These are phyloP conservation scores for Deroplatys truncata DNA, from an alignment of 2,888 invertebrate genomes.

Conservation along the genomic window DNA sequence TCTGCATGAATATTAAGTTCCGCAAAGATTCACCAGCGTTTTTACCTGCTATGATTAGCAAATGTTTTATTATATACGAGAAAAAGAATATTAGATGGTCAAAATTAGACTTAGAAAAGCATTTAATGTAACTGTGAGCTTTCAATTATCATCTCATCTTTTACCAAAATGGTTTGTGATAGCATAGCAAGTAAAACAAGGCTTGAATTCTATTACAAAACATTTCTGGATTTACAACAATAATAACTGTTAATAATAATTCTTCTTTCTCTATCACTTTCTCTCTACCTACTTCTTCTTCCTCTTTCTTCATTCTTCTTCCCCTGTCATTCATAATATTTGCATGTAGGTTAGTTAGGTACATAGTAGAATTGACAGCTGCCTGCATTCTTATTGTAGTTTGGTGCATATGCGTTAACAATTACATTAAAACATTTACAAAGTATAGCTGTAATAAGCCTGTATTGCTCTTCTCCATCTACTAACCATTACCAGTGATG, in stretches of 20 bases:
- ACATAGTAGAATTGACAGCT: background rate
- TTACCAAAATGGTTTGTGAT: background rate
- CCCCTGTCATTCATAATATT: background rate
- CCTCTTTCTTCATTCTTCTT: background rate
- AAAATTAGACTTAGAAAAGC: background rate
- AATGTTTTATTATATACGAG: background rate
- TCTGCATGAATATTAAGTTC: background rate
- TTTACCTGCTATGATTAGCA: background rate
- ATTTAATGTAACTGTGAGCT: background rate
- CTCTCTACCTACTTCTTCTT: background rate
- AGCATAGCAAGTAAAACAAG: background rate
- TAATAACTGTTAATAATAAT: background rate
- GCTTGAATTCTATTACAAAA: background rate
- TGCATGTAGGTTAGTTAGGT: background rate
- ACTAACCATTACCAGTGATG: background rate
- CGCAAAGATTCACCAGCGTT: background rate
- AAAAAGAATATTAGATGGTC: background rate
- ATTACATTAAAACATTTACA: background rate
- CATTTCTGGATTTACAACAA: background rate
- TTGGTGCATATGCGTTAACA: background rate
- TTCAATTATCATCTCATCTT: background rate
- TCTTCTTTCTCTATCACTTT: conserved; percentile 6
- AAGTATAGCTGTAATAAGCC: background rate
- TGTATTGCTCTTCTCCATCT: background rate
- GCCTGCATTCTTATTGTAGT: background rate